Conservation (phyloP, 1,140 invertebrate genomes). For the Plodia interpunctella region DNA sequence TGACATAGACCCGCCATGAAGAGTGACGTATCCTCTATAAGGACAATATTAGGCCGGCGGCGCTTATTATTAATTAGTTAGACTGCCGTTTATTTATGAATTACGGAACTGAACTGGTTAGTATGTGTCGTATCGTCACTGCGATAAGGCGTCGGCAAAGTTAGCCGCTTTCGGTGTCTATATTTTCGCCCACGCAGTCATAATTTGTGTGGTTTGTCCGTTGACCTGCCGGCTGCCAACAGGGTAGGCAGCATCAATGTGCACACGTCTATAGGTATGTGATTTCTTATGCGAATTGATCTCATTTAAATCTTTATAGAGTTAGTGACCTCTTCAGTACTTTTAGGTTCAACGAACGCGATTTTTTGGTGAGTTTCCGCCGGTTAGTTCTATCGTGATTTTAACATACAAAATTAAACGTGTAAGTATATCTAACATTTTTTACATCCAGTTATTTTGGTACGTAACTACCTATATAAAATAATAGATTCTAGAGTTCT, state of each 20-base stretch:
- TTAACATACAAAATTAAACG: too few relatives aligned
- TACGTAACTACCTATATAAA: too few relatives aligned
- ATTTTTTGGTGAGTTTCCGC: background rate
- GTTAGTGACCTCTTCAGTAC: background rate
- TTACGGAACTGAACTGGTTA: too few relatives aligned
- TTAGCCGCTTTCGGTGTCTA: background rate
- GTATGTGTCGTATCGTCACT: background rate
- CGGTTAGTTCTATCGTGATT: too few relatives aligned
- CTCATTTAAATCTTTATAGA: constrained; percentile 5
- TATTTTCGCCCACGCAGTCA: constrained; percentile 45
- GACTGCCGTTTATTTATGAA: too few relatives aligned
- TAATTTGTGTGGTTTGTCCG: constrained; percentile 65
- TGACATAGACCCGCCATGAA: too few relatives aligned
- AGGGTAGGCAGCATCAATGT: constrained; percentile 1
- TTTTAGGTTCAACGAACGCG: background rate
- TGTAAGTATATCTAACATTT: too few relatives aligned
- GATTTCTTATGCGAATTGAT: constrained; percentile 3
- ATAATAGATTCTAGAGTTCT: too few relatives aligned
- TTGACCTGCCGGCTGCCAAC: constrained; percentile 34
- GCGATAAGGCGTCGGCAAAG: background rate
- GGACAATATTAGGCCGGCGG: too few relatives aligned
- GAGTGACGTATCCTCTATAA: too few relatives aligned
- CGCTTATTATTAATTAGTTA: too few relatives aligned
- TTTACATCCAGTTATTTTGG: too few relatives aligned
- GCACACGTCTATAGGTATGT: constrained; percentile 30